Evolutionary conservation across 2,113 vertebrate genomes (phyloP).

Genomic region (Mungos mungo): DNA sequence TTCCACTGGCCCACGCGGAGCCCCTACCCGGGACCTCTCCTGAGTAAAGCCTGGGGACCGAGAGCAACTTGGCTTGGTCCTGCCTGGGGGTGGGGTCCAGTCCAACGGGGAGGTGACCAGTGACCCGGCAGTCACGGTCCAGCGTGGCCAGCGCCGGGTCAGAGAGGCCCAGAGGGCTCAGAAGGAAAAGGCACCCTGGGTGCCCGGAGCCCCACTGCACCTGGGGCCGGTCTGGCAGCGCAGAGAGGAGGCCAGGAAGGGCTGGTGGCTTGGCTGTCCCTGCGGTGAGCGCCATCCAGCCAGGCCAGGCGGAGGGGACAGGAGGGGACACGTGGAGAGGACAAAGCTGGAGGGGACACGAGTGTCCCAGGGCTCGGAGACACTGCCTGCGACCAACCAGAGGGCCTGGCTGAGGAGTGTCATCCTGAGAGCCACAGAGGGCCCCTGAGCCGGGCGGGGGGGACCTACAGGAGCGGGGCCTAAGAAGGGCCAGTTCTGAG

Average conservation of each 20-base stretch:
- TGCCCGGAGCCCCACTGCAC: rapidly evolving
- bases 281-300: rapidly evolving
- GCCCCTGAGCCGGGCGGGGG: not conserved
- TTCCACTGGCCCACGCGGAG: rapidly evolving
- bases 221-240: rapidly evolving
- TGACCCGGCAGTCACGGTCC: not conserved
- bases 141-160: not conserved
- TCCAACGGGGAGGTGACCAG: too few species aligned
- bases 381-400: rapidly evolving
- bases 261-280: rapidly evolving
- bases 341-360: not conserved
- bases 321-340: too few species aligned
- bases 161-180: not conserved
- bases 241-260: not conserved
- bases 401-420: rapidly evolving
- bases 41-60: not conserved
- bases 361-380: rapidly evolving
- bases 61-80: not conserved
- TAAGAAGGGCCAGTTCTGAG: rapidly evolving
- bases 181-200: not conserved
- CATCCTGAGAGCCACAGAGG: rapidly evolving
- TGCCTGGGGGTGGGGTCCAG: not conserved
- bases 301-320: not conserved
- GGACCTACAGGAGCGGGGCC: not conserved
- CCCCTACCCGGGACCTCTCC: rapidly evolving